A percentile compares a stretch with the other conserved stretches of the same genome.
These are phyloP conservation scores for Chiridota heheva DNA, from an alignment of 35 echinoderm and acorn worm genomes.

Conservation along the genomic window DNA sequence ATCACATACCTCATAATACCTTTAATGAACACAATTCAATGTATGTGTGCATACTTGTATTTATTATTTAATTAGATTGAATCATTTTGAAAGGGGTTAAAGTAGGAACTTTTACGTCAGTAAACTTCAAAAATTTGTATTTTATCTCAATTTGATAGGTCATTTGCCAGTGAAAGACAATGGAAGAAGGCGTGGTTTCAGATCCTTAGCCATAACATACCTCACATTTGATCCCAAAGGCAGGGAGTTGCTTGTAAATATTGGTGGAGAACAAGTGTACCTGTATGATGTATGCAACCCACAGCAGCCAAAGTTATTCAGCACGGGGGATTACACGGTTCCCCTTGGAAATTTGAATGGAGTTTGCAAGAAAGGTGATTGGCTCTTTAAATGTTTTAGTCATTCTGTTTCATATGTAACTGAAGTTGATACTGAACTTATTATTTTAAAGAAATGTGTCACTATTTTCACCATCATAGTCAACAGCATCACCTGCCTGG, in stretches of 20 bases:
- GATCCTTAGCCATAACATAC: slow-evolving; percentile 88
- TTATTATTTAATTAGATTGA: too few species aligned
- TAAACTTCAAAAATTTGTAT: background rate
- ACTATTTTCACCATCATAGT: too few species aligned
- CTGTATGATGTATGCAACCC: slow-evolving; percentile 79
- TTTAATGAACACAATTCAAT: too few species aligned
- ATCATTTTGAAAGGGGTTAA: too few species aligned
- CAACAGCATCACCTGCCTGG: too few species aligned
- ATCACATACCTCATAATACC: too few species aligned
- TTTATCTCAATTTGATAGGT: slow-evolving; percentile 33
- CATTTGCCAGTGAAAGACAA: slow-evolving; percentile 92
- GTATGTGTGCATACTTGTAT: too few species aligned
- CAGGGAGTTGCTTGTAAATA: slow-evolving; percentile 84
- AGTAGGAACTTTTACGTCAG: too few species aligned
- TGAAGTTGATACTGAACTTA: too few species aligned
- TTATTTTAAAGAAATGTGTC: too few species aligned
- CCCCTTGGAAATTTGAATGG: slow-evolving; percentile 57
- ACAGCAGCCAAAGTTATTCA: slow-evolving; percentile 62
- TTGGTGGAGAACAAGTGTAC: slow-evolving; percentile 99
- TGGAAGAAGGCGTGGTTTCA: slow-evolving; percentile 63
- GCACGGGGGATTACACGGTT: slow-evolving; percentile 68
- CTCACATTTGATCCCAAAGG: slow-evolving; percentile 89
- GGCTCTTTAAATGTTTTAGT: too few species aligned
- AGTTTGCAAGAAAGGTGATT: slow-evolving; percentile 74
- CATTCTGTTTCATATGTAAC: too few species aligned